Percentiles rank a stretch among this genome's conserved stretches.
Conservation (phyloP, 2,113 vertebrate genomes). For the Leucopsar rothschildi region DNA sequence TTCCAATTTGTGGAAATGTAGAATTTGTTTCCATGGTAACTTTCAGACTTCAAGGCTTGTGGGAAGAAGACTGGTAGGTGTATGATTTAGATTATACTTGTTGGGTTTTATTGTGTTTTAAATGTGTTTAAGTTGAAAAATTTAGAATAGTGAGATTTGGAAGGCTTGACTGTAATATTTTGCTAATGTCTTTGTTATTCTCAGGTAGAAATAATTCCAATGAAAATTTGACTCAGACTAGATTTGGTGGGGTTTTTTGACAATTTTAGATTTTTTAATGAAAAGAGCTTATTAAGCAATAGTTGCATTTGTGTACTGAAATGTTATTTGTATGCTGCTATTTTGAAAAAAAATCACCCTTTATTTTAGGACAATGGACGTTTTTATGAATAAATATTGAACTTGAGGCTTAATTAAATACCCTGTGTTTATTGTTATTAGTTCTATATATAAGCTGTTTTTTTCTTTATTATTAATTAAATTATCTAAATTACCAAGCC, state of each 20-base stretch:
- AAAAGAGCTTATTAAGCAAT: neutral
- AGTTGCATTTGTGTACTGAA: neutral
- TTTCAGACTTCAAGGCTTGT: neutral
- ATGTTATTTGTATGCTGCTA: neutral
- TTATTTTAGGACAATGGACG: neutral
- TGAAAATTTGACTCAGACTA: neutral
- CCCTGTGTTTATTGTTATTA: neutral
- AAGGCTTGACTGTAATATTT: neutral
- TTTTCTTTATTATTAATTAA: neutral
- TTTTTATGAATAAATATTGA: neutral
- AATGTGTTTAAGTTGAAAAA: neutral
- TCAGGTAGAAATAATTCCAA: neutral
- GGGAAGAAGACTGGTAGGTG: neutral
- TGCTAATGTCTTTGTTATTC: neutral
- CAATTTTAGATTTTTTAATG: neutral
- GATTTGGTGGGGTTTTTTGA: neutral
- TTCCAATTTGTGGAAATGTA: conserved; percentile 29
- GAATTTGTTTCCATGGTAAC: conserved; percentile 67
- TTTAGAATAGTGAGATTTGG: neutral
- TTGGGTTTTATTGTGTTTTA: conserved; percentile 32
- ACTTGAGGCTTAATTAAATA: neutral
- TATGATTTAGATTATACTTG: conserved; percentile 17
- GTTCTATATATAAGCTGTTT: neutral
- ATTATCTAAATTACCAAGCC: neutral
- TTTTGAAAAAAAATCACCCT: neutral